A percentile compares a stretch with the other conserved stretches of the same genome.
Conservation (phyloP, 2,113 vertebrate species). For the Mustela nigripes region DNA sequence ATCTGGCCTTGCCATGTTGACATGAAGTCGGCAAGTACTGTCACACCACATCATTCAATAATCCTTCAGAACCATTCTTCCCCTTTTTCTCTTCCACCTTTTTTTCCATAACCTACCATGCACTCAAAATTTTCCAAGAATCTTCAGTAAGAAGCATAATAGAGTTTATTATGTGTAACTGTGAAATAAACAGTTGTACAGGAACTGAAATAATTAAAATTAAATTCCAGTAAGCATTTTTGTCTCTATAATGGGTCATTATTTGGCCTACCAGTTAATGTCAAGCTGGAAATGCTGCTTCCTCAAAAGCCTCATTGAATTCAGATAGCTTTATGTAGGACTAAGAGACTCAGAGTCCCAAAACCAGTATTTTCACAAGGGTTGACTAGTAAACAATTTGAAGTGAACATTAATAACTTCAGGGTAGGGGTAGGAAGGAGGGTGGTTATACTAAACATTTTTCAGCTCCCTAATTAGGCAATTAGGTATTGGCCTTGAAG, state of each 20-base stretch:
- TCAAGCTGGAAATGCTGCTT: not conserved
- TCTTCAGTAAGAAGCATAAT: conserved; percentile 38
- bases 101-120: not conserved
- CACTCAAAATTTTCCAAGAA: not conserved
- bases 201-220: not conserved
- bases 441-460: not conserved
- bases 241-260: not conserved
- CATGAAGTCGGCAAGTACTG: conserved; percentile 72
- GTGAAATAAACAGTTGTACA: conserved; percentile 30
- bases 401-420: conserved; percentile 23
- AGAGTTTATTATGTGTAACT: conserved; percentile 29
- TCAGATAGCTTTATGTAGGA: conserved; percentile 43
- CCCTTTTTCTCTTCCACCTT: conserved; percentile 17
- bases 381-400: not conserved
- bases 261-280: not conserved
- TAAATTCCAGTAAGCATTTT: not conserved
- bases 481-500: conserved; percentile 18
- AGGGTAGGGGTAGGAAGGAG: not conserved
- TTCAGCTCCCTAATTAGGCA: not conserved
- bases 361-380: conserved; percentile 4
- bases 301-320: not conserved
- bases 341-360: not conserved
- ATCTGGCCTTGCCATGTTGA: conserved; percentile 67
- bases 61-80: conserved; percentile 65
- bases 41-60: conserved; percentile 41